phyloP scores from a whole-genome alignment of 2,888 invertebrate species.

The Meteorus colon region DNA sequence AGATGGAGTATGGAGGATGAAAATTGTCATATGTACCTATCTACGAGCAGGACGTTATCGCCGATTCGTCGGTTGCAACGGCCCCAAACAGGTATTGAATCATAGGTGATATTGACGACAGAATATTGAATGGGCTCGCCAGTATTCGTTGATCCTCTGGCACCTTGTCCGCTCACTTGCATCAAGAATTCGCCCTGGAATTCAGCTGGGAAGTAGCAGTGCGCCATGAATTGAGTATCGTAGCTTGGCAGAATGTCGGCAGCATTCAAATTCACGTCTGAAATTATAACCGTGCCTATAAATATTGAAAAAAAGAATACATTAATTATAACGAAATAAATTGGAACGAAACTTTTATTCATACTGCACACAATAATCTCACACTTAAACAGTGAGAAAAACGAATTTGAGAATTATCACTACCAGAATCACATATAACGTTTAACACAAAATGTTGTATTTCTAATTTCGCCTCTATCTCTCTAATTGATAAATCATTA shows the following conservation, averaged over 20 bases:
- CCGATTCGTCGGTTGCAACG: slow-evolving; percentile 78
- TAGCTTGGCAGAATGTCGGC: slow-evolving; percentile 61
- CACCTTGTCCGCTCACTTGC: slow-evolving; percentile 73
- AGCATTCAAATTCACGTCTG: slow-evolving; percentile 53
- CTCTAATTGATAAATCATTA: too few relatives aligned
- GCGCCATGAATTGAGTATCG: slow-evolving; percentile 66
- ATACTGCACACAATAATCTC: neutral
- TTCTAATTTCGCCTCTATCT: too few relatives aligned
- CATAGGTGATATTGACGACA: slow-evolving; percentile 77
- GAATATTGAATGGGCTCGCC: slow-evolving; percentile 77
- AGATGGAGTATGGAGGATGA: neutral
- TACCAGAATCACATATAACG: too few relatives aligned
- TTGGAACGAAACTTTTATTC: slow-evolving; percentile 1
- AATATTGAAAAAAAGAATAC: slow-evolving; percentile 7
- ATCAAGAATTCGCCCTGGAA: slow-evolving; percentile 80
- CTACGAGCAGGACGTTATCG: slow-evolving; percentile 78
- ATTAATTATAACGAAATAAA: neutral
- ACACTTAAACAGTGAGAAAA: too few relatives aligned
- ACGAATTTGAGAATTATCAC: too few relatives aligned
- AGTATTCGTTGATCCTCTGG: slow-evolving; percentile 67
- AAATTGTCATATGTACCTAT: slow-evolving; percentile 73
- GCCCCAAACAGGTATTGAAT: slow-evolving; percentile 80
- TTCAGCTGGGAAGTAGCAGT: slow-evolving; percentile 80
- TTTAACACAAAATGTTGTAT: too few relatives aligned
- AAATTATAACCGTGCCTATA: slow-evolving; percentile 41